Evolutionary conservation across 2,888 invertebrate species (phyloP), one percentile per base, ranked within the genome.

Genomic region (Cotesia congregata): DNA sequence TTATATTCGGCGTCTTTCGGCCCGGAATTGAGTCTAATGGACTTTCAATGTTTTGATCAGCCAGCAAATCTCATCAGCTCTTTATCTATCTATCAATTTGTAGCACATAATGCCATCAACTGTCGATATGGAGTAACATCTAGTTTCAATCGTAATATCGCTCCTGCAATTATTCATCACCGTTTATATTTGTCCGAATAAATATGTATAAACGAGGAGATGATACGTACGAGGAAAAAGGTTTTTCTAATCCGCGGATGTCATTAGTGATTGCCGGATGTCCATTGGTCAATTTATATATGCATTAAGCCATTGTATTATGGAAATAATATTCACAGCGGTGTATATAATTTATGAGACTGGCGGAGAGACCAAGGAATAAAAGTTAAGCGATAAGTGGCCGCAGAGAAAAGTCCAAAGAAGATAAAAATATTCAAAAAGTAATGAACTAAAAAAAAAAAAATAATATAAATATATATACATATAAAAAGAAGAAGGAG

Each of bases 21-120:
- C 17, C 50, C 50, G 41, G 6, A 68, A 17, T 68, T 17, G 70
- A 59, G 7, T n/a, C 9, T 38, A 70, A 70, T 70, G 60, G 70
- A 70, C 70, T 70, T n/a, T 30, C 38, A n/a, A 70, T 12, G 59
- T 70, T 70, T 12, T 30, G n/a, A 20, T 60, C 70, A 70, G 59
- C 60, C 50, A 50, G 7, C 50, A 1, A 50, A 68, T 41, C 12
- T 30, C 30, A 4, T 70, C 59, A 6, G 9, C 69, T 15, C 20
- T 17, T 30, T 6, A 20, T 40, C 50, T 6, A 20, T 40, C 39
- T 20, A 20, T 50, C 69, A 12, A 50, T 69, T 69, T 69, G 20
- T 50, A 41, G 5, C 39, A 15, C 12, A 50, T 39, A 9, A 68
- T 9, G 1, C 20, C 50, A 9, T 41, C 50, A 12, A 50, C 9